A percentile compares a stretch with the other conserved stretches of the same genome.
Evolutionary conservation across 2,888 invertebrate genomes (phyloP).

Genomic region (Drosophila colorata): DNA sequence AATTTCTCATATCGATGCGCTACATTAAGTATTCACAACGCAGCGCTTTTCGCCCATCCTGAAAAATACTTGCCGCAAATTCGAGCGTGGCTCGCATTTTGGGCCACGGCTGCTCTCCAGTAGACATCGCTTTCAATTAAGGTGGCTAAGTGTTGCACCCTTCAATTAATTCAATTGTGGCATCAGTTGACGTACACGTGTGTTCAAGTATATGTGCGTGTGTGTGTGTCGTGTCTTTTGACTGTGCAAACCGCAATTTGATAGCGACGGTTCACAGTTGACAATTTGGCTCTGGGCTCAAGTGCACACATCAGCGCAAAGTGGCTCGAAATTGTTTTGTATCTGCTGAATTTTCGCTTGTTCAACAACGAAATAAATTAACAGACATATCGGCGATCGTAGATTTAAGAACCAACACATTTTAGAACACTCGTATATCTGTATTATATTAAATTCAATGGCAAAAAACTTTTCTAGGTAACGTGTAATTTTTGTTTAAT

Average conservation of each 20-base stretch:
- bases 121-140: constrained; percentile 46
- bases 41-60: constrained; percentile 9
- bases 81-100: constrained; percentile 16
- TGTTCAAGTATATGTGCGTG: not conserved
- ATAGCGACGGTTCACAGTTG: constrained; percentile 25
- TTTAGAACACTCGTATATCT: too few species aligned
- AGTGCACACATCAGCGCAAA: constrained; percentile 16
- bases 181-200: constrained; percentile 6
- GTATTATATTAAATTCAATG: too few species aligned
- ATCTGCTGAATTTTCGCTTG: not conserved
- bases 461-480: too few species aligned
- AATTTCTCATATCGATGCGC: constrained; percentile 48
- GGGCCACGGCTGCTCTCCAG: not conserved
- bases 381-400: too few species aligned
- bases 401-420: too few species aligned
- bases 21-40: constrained; percentile 43
- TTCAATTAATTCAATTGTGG: constrained; percentile 46
- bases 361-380: too few species aligned
- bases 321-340: constrained; percentile 11
- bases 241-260: constrained; percentile 13
- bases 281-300: constrained; percentile 14
- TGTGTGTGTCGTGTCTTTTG: constrained; percentile 7
- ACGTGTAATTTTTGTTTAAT: too few species aligned
- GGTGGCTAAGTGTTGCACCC: constrained; percentile 13
- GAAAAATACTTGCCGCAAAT: constrained; percentile 16